phyloP scores from a whole-genome alignment of 2,888 invertebrate species.

The Diaperis boleti region DNA sequence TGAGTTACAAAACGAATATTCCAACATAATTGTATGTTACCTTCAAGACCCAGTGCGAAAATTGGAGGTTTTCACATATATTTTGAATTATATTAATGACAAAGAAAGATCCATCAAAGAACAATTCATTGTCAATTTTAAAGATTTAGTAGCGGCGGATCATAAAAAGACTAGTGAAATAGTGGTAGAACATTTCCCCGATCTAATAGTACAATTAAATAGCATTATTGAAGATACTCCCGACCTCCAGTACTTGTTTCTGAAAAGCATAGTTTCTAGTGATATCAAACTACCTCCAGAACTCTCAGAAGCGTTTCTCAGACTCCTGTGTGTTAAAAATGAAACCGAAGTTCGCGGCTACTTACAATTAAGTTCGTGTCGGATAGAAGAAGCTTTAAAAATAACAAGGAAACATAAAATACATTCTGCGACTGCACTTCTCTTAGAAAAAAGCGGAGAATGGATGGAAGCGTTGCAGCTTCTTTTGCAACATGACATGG shows the following conservation, averaged over 20 bases:
- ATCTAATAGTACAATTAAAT: constrained; percentile 65
- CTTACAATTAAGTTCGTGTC: constrained; percentile 67
- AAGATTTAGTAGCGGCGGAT: constrained; percentile 72
- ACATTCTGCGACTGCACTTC: constrained; percentile 76
- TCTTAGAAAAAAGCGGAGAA: constrained; percentile 82
- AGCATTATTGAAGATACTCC: constrained; percentile 65
- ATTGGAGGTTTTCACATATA: constrained; percentile 73
- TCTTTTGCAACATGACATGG: constrained; percentile 66
- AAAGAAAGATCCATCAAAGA: constrained; percentile 65
- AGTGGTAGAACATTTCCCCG: constrained; percentile 71
- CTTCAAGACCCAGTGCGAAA: constrained; percentile 73
- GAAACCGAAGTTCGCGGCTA: constrained; percentile 67
- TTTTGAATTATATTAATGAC: constrained; percentile 66
- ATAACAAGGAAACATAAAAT: constrained; percentile 74
- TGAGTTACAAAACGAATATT: constrained; percentile 71
- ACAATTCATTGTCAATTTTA: constrained; percentile 66
- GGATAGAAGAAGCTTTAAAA: constrained; percentile 74
- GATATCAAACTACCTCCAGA: constrained; percentile 65
- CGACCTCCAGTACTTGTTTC: constrained; percentile 69
- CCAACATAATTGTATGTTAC: constrained; percentile 77
- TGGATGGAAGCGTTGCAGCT: constrained; percentile 78
- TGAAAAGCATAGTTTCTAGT: constrained; percentile 69
- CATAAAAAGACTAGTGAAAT: constrained; percentile 74
- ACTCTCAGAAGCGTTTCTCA: constrained; percentile 73
- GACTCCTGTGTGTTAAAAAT: constrained; percentile 73